phyloP scores from a whole-genome alignment of 2,888 invertebrate genomes.

The Phortica magna region DNA sequence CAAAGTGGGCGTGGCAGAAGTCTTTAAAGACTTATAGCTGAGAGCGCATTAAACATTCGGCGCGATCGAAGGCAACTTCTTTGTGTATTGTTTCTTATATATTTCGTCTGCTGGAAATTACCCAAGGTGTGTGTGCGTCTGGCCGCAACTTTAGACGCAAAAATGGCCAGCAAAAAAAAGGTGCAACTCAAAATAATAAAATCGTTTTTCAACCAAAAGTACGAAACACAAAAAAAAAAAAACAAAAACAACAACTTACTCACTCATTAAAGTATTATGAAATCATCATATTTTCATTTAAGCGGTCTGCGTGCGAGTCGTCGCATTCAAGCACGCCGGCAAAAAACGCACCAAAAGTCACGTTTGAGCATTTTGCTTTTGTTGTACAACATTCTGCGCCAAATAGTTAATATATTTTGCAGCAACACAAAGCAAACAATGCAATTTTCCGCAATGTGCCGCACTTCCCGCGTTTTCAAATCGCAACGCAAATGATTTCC shows the following conservation, averaged over 20 bases:
- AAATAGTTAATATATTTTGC: neutral
- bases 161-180: too few species aligned
- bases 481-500: too few species aligned
- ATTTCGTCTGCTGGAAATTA: neutral
- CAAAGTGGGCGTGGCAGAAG: too few species aligned
- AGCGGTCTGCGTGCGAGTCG: neutral
- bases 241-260: too few species aligned
- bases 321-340: neutral
- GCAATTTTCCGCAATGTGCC: too few species aligned
- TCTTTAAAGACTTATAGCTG: too few species aligned
- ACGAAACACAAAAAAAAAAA: too few species aligned
- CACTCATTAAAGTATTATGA: neutral
- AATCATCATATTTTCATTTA: constrained; percentile 21
- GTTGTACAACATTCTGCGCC: neutral
- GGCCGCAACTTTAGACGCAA: neutral
- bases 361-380: neutral
- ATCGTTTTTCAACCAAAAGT: neutral
- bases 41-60: too few species aligned
- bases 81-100: neutral
- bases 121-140: neutral
- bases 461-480: too few species aligned
- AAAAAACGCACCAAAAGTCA: neutral
- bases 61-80: too few species aligned
- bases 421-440: too few species aligned
- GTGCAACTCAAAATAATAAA: neutral